Evolutionary conservation across 2,113 vertebrate species (phyloP), one percentile per base, ranked within the genome.

Genomic region (Zeus faber): DNA sequence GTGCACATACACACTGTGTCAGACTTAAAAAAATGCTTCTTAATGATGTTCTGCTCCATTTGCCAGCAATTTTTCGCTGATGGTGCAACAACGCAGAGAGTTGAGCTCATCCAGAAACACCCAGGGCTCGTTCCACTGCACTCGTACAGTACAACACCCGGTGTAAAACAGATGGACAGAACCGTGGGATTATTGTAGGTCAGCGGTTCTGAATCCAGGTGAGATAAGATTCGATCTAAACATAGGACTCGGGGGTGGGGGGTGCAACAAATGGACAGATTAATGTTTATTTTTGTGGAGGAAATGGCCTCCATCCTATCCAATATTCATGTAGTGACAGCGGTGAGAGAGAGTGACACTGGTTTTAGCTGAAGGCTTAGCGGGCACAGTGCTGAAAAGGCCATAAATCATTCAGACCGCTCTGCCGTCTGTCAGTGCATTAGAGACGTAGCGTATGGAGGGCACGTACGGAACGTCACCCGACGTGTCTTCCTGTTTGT

Each of bases 391-490:
- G 69, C 66, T 62, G 49, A 56, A 66, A 56, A 47, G 0, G 58
- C 70, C 67, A 84, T 84, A 65, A 80, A 84, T 81, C 74, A 83
- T 84, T 83, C 67, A 84, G 53, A 78, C 70, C 53, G 45, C 48
- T 61, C 71, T 26, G 56, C 66, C 47, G 59, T 55, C 73, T 70
- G 46, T 66, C 65, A 61, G 56, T 52, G 62, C 50, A 76, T 66
- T 59, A 67, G 57, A 65, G 62, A 61, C 49, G 43, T 13, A 21
- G 64, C 45, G 45, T 49, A 62, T 58, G 61, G 62, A 45, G 71
- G 71, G 54, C 45, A 49, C 46, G 2, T 6, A 62, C 41, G 17
- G 24, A 25, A 26, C 54, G 49, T 48, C 33, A 50, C n/a, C 43
- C 8, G 11, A 7, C 8, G 41, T 8, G 41, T 2, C 5, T 44